Evolutionary conservation across 2,888 invertebrate genomes (phyloP), one percentile per base, ranked within the genome.

Genomic region (Scaptomyza flava): DNA sequence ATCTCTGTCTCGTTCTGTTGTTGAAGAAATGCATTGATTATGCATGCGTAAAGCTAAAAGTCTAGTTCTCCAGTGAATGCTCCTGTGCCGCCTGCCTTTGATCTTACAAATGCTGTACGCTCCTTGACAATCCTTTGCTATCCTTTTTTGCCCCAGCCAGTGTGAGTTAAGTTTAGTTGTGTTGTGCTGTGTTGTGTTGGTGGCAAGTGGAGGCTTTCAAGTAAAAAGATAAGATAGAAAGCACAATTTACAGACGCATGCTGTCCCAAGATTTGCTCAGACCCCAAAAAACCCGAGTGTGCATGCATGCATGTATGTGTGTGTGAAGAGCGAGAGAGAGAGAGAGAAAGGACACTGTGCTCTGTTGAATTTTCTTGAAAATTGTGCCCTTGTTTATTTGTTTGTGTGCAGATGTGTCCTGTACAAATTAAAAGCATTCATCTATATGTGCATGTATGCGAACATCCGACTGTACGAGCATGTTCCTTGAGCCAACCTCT

Each of bases 401-500:
- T 36, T 33, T 69, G 54, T 63, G 50, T 67, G 57, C 65, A 50
- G 17, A 20, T 67, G 71, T 73, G 76, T 60, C 48, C 74, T 77
- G 78, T 63, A 69, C 88, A 87, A 81, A 81, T 81, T 81, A 81
- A 81, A 81, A 81, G 81, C 88, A 81, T 87, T 87, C 72, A 85
- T 85, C 57, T 52, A 20, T 30, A 27, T 53, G 42, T 52, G 34
- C 33, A 47, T 46, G 47, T 12, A 11, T 14, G 23, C 9, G 23
- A 23, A 23, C 43, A n/a, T 45, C 6, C 14, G 61, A 17, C 17
- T 17, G 1, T 17, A 17, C 17, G 17, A 17, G 17, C 17, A 17
- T 17, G 17, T 17, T 17, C 17, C 17, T 17, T 17, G 17, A 54
- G 41, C 27, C 38, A 31, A 36, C 57, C 81, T 66, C 83, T 72